Evolutionary conservation across 2,113 vertebrate species (phyloP), one percentile per base, ranked within the genome.

Genomic region (Isichthys henryi): DNA sequence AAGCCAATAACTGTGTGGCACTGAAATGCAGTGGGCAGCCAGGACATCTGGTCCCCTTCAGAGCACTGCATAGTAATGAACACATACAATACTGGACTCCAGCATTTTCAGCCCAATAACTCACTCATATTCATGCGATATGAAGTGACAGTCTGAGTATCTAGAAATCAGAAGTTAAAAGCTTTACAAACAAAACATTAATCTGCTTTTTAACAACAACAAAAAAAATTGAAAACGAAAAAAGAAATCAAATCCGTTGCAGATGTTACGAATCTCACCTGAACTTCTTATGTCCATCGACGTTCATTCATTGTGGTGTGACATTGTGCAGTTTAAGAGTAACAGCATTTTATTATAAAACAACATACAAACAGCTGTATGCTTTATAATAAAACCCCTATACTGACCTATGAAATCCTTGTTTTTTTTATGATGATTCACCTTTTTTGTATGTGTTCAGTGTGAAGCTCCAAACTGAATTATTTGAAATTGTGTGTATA

Each of bases 311-410:
- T 27, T 87, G 31, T 31, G 6, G 46, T 87, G 39, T 39, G 39
- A 39, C 39, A 39, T 39, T 39, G 39, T 39, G 84, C 23, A 39
- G 58, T 49, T 50, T 52, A 87, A 88, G 17, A 66, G 83, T 53
- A 86, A 86, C 53, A 48, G 58, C 45, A 74, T 87, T 46, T 87
- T 87, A 87, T 90, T 87, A 84, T 56, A 58, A 89, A 90, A 87
- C 43, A 48, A 48, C 45, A 90, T 87, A 70, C 89, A 23, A 86
- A 50, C 46, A 27, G 85, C 43, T 89, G 88, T 87, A 19, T 87
- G 53, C 89, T 90, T 89, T 89, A 23, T 89, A 89, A 89, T 87
- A 87, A 90, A 90, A 90, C 84, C 49, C 74, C 52, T 58, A 31
- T 77, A 62, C 45, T 66, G 31, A 87, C 66, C 31, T 23, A 87